Evolutionary conservation across 1,140 invertebrate species (phyloP), one percentile per base, ranked within the genome.

Genomic region (Leptestheria dahalacensis): DNA sequence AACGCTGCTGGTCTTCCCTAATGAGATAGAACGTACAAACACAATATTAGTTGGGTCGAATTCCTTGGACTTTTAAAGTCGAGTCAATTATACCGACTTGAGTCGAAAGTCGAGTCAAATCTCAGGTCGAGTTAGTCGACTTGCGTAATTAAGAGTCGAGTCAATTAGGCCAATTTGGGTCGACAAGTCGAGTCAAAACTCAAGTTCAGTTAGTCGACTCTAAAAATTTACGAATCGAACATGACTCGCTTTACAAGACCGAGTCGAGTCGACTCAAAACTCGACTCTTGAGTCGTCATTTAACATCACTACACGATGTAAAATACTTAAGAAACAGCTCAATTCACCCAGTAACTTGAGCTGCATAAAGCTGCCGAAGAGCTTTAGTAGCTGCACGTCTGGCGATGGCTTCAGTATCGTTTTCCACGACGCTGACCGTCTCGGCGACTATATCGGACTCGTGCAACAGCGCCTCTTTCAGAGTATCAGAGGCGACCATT

Each of bases 391-490:
- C 81, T 69, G 87, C 84, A 48, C 78, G 79, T 33, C 85, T 75
- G 0, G 86, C 84, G 48, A 86, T 78, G 1, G 80, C 85, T 72
- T 88, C 85, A 48, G 77, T 81, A 64, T 86, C 85, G 11, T 78
- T 71, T n/a, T 77, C 70, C 0, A 86, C 66, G 48, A 84, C 73
- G 41, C 72, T 66, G 24, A 85, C 71, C 9, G 20, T 60, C 18
- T 48, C 49, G 2, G 48, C 52, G 23, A 23, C 18, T 10, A 25
- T 24, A 25, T 61, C 21, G 20, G 46, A 20, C 2, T 24, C 25
- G 20, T 24, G 23, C 1, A 84, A 71, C 23, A 78, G 73, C 20
- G 75, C 68, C 9, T 82, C 77, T 84, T 85, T 88, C 2, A 86
- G 68, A 15, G 71, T 68, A 48, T 75, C 70, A 56, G 86, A 78